Conservation (phyloP, 1,140 invertebrate genomes). For the Drosophila pseudoananassae region DNA sequence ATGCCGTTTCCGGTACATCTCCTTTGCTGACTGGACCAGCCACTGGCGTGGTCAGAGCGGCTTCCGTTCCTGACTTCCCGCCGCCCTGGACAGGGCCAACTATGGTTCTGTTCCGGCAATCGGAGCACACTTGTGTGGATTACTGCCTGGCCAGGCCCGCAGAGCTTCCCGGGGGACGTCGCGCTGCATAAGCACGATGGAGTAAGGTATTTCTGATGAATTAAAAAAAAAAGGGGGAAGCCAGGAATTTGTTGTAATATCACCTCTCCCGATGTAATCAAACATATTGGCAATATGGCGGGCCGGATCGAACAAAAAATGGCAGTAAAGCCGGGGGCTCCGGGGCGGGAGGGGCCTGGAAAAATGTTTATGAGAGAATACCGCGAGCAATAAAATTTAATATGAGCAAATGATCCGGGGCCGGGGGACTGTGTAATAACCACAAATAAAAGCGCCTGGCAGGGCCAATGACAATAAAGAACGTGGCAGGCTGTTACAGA, state of each 20-base stretch:
- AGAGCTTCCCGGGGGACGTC: not conserved
- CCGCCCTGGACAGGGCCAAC: not conserved
- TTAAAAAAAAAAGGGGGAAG: not conserved
- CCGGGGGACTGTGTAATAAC: constrained; percentile 53
- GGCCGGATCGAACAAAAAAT: not conserved
- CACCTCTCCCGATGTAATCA: constrained; percentile 54
- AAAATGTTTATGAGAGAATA: constrained; percentile 53
- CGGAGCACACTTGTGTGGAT: constrained; percentile 13
- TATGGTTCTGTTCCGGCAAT: not conserved
- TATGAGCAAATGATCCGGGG: constrained; percentile 41
- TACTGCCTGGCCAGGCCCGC: constrained; percentile 29
- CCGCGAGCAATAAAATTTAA: constrained; percentile 73
- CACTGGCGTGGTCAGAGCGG: constrained; percentile 10
- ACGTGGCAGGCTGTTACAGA: constrained; percentile 4
- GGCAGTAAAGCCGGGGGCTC: too few species aligned
- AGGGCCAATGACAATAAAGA: constrained; percentile 70
- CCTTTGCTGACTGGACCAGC: constrained; percentile 5
- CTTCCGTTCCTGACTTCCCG: too few species aligned
- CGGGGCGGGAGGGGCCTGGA: not conserved
- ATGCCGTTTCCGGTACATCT: constrained; percentile 18
- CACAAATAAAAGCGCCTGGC: constrained; percentile 63
- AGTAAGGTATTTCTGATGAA: not conserved
- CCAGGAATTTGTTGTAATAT: not conserved
- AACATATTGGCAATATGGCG: constrained; percentile 41
- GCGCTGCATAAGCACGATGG: not conserved